Evolutionary conservation across 2,888 invertebrate genomes (phyloP), one percentile per base, ranked within the genome.

Genomic region (Brachynemurus nebulosus): DNA sequence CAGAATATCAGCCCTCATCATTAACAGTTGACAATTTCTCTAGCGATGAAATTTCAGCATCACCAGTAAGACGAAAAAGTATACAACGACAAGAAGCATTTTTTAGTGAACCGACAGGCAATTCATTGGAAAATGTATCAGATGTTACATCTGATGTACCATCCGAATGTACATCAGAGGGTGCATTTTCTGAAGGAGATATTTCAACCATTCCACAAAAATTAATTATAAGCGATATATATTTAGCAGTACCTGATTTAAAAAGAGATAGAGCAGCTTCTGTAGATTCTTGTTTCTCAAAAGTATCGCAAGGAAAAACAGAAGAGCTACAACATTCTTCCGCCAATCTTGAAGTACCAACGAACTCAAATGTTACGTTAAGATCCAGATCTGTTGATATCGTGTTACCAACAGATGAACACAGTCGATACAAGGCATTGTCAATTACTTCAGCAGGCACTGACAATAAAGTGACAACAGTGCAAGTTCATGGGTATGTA

Each of bases 331-430:
- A 72, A 52, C 75, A 79, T 54, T 75, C 76, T 43, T 71, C 69
- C 19, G 69, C 70, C 47, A 72, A 72, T 40, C 66, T 82, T 50
- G 74, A 78, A 45, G 85, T 85, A 46, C 85, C 86, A 4, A 79
- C 78, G 41, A 73, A 76, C 47, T 64, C 67, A 23, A 64, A 66
- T 50, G 78, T 77, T 49, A 72, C 71, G 38, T 72, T 81, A 23
- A 71, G 89, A 39, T 88, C 88, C 25, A 74, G 86, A 48, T 86
- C 86, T 38, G 88, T 89, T 48, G 89, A 89, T 64, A 89, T 89
- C 56, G 88, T 88, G 40, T 66, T 90, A 52, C 89, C 89, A 20
- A 88, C 88, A 8, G 81, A 84, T 48, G 82, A 84, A 56, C 86
- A 86, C 64, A 82, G 86, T 20, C 73, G 85, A 51, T 89, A 88